Base-by-base conservation (phyloP, 2,888 invertebrate genomes). In the Listrodromus nycthemerus region DNA sequence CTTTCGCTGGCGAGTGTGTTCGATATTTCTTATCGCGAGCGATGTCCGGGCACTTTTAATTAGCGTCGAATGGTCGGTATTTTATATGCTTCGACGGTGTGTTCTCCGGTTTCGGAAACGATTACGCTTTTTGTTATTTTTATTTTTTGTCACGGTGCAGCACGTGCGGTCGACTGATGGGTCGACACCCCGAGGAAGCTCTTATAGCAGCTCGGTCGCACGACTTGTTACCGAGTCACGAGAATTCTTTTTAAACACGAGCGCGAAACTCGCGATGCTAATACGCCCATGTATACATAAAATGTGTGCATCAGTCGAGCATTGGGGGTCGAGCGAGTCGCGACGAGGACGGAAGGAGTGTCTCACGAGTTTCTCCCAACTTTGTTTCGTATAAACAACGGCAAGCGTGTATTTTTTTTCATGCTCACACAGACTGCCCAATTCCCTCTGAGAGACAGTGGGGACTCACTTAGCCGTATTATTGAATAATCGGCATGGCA, bases 111-210 rank as follows among this genome's bases (percentile, higher is more conserved):
- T 37, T 27, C 48, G 33, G 55, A 16, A 41, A 63, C 65, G 41
- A 65, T 63, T 78, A 50, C 37, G 58, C 10, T 63, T 37, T 78
- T 58, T n/a, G n/a, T n/a, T n/a, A n/a, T n/a, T n/a, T n/a, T n/a
- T n/a, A n/a, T n/a, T 70, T 79, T 66, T 71, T 48, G 55, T 81
- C 58, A 19, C 66, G 71, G 52, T 79, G 63, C 21, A 85, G 82
- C 90, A 89, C 89, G 90, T 91, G 91, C 87, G 73, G 84, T 80
- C 86, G 85, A 88, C 89, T 90, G 88, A 67, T 86, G 87, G 89
- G 90, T 91, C 88, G 91, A 88, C 89, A 91, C 89, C 87, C 90
- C 87, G 85, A 86, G 82, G 80, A 19, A 80, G 81, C 88, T 89
- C 84, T 90, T 91, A 90, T 90, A 90, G 73, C 76, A 30, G 50